Evolutionary conservation across 1,140 invertebrate genomes (phyloP), one percentile per base, ranked within the genome.

Genomic region (Antheraea mylitta): DNA sequence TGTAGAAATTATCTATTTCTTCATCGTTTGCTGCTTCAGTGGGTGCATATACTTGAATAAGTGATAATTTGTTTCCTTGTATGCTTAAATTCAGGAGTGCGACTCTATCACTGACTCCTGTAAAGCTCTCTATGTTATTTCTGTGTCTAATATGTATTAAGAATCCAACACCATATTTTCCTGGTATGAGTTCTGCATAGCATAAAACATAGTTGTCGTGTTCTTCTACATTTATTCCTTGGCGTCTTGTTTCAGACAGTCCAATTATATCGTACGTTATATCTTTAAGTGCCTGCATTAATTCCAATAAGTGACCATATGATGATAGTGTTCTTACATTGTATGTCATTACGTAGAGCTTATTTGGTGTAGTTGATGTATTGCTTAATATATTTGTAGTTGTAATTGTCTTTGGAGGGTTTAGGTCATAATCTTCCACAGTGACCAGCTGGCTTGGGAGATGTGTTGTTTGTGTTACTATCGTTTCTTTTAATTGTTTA

Each of bases 381-480:
- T 11, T 42, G 38, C 7, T 42, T 42, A 11, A 42, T 42, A 42
- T 3, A 42, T 42, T 42, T 42, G 38, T 42, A 42, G 38, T 42
- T 42, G 38, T 42, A 42, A 42, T 42, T 61, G 7, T 61, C 62
- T 42, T 64, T 64, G 36, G 37, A 60, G 58, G 58, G n/a, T 42
- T 64, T 18, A 16, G 62, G 36, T 64, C 62, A 42, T 64, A 64
- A 38, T 64, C 62, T 38, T 42, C 36, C 62, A 38, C 62, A 37
- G 36, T 64, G 62, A 64, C 37, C 62, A 64, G 62, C 62, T 19
- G 58, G 58, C 58, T 59, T 59, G 58, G 58, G n/a, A 59, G 58
- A 59, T 59, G 58, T 59, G n/a, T 59, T 59, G 8, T 5, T 19
- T 19, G 58, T 59, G 58, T 59, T 59, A 19, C 19, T 11, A 59